Percentiles rank a stretch among this genome's conserved stretches.
These are phyloP conservation scores for Pangasius mekongensis DNA, from an alignment of 2,797 vertebrate species.

Conservation along the genomic window DNA sequence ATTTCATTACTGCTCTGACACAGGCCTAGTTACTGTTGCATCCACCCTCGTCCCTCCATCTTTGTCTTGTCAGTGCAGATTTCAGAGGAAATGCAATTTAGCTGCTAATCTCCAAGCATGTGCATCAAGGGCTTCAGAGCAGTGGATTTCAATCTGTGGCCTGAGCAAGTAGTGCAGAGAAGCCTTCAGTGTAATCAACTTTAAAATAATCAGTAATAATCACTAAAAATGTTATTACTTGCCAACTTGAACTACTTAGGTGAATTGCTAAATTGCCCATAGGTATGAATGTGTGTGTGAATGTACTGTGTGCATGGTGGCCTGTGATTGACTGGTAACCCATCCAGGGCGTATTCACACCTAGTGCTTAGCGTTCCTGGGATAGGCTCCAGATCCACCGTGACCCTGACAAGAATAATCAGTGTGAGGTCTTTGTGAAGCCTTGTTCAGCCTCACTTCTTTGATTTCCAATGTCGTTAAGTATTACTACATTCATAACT, in stretches of 20 bases:
- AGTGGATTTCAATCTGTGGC: neutral
- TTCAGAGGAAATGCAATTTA: constrained; percentile 42
- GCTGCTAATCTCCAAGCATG: constrained; percentile 14
- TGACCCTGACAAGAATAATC: neutral
- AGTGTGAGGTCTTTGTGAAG: neutral
- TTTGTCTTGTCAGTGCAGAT: constrained; percentile 16
- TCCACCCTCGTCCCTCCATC: constrained; percentile 19
- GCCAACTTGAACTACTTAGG: neutral
- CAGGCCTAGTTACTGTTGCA: constrained; percentile 27
- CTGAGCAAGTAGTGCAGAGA: neutral
- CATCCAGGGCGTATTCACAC: neutral
- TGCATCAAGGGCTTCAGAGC: neutral
- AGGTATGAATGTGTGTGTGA: constrained; percentile 1
- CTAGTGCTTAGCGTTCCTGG: neutral
- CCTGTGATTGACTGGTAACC: neutral
- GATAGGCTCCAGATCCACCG: neutral
- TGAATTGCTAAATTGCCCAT: neutral
- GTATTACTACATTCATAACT: neutral
- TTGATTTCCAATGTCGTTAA: neutral
- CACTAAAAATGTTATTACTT: neutral
- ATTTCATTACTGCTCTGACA: constrained; percentile 32
- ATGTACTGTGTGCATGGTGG: neutral
- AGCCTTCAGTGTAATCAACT: neutral
- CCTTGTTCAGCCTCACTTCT: neutral
- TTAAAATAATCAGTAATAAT: neutral